phyloP scores from a whole-genome alignment of 2,113 vertebrate genomes.

The Monopterus albus region DNA sequence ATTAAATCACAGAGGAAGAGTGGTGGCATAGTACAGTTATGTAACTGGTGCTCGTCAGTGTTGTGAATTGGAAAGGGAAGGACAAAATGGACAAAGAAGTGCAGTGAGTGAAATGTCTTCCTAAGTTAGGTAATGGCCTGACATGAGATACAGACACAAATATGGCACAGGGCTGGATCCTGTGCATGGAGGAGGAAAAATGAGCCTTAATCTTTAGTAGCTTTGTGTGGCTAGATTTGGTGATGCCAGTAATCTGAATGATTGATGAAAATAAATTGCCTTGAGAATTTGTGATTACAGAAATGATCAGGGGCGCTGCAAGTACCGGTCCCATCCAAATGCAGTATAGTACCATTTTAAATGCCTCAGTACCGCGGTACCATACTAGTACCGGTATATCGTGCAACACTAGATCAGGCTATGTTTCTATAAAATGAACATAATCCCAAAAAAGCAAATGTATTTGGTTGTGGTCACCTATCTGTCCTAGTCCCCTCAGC shows the following conservation, averaged over 20 bases:
- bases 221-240: background rate
- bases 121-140: slow-evolving; percentile 32
- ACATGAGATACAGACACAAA: slow-evolving; percentile 21
- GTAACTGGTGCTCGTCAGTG: slow-evolving; percentile 71
- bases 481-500: too few species aligned
- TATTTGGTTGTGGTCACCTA: too few species aligned
- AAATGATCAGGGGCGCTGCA: background rate
- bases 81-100: slow-evolving; percentile 55
- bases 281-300: background rate
- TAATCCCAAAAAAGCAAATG: background rate
- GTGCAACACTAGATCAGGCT: too few species aligned
- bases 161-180: background rate
- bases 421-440: background rate
- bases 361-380: too few species aligned
- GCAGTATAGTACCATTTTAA: too few species aligned
- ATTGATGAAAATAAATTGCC: background rate
- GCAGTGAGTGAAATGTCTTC: slow-evolving; percentile 53
- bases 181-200: background rate
- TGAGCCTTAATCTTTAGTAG: background rate
- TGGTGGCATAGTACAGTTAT: slow-evolving; percentile 78
- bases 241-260: background rate
- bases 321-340: too few species aligned
- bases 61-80: slow-evolving; percentile 54
- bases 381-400: too few species aligned
- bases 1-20: slow-evolving; percentile 67